Evolutionary conservation across 2,113 vertebrate genomes (phyloP).

Genomic region (Pachyramphus minor): DNA sequence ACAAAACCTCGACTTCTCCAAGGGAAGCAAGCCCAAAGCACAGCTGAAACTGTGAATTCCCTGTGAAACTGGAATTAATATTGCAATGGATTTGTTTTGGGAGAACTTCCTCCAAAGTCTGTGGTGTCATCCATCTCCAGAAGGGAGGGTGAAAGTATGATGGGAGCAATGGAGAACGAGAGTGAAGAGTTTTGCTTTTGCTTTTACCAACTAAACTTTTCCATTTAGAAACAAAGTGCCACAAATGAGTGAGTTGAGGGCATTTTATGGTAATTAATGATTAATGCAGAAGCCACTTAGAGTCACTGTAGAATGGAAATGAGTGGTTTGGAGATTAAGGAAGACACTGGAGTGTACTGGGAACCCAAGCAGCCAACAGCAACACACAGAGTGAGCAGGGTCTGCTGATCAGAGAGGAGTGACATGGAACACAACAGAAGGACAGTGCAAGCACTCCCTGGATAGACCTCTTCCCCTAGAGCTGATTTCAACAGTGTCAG

Average conservation of each 20-base stretch:
- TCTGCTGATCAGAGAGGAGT: neutral
- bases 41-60: neutral
- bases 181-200: neutral
- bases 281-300: neutral
- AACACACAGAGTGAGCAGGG: neutral
- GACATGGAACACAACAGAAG: neutral
- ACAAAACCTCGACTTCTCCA: neutral
- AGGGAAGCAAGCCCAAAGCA: neutral
- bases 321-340: neutral
- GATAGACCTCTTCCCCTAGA: neutral
- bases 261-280: neutral
- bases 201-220: neutral
- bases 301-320: neutral
- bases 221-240: neutral
- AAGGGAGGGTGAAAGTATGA: neutral
- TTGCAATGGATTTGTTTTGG: neutral
- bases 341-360: neutral
- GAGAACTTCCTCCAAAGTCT: neutral
- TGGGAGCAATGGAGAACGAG: neutral
- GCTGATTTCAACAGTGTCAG: rapidly evolving
- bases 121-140: rapidly evolving
- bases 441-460: neutral
- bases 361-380: neutral
- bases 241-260: neutral
- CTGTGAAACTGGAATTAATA: too few relatives aligned